Base-by-base conservation (phyloP, 2,797 vertebrate species). In the Glossophaga mutica region DNA sequence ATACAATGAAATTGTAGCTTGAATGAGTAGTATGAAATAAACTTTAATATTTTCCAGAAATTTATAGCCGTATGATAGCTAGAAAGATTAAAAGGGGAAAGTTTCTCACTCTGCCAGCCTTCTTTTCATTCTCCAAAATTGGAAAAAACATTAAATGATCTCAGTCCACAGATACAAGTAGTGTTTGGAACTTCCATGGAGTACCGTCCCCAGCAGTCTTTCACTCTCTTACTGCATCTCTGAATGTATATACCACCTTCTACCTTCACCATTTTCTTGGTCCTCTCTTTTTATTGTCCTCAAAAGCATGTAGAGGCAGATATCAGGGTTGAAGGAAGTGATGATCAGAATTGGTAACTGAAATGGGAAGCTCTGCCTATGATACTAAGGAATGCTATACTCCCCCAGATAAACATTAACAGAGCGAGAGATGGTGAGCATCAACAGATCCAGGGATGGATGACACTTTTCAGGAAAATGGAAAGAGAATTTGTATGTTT, bases 391-490 rank as follows among this genome's bases (percentile, higher is more conserved):
- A 95, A 79, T 70, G 34, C 71, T 73, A 70, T 68, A 81, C 76
- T 18, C 22, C 84, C 46, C 78, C 15, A 89, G 90, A 84, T 46
- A 93, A 90, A 83, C 42, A 83, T 77, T 94, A 97, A 91, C n/a
- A 79, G n/a, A 44, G 11, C 46, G 85, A 89, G 62, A 78, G 26
- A 68, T 0, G 1, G 22, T 67, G n/a, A 96, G 83, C 86, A 37
- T 46, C 73, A 29, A 78, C 78, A 91, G 86, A 94, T 55, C 83
- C 90, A 73, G 71, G 46, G 26, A 73, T 91, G 91, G 70, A 89
- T 1, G 37, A 82, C 89, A 76, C 92, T 95, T 87, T 11, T 65
- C 91, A 96, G 96, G 70, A 96, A 34, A 95, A 93, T 89, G 83
- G 76, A 89, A 19, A 87, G 34, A 68, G 46, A 84, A 92, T 93